Base-by-base conservation (phyloP, 2,888 invertebrate species). In the Ormyrus labotus region DNA sequence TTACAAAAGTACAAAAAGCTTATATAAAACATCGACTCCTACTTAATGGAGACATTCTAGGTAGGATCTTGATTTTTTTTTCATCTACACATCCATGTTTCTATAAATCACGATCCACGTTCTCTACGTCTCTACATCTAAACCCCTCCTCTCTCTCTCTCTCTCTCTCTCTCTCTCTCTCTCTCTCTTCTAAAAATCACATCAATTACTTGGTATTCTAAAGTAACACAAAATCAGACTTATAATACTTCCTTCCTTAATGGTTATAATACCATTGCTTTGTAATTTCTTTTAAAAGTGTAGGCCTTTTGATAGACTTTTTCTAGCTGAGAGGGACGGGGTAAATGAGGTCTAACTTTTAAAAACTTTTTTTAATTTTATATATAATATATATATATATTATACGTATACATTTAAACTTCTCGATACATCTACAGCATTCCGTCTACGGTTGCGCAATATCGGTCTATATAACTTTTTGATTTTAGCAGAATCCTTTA, bases 1-100 rank as follows among this genome's bases (percentile, higher is more conserved):
- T 90, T 90, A 90, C 90, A 90, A 90, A 90, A 90, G 87, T 90
- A 90, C 90, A 90, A 90, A 90, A 90, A 89, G 87, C 87, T 89
- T 88, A 88, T 84, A 86, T 84, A 89, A 90, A 89, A 89, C 88
- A 88, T 88, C 84, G 85, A 87, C 84, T 79, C 51, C 77, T 79
- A 76, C 51, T 5, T 60, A 72, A 64, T 50, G 70, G n/a, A 69
- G 64, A 75, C 11, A 69, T 48, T 47, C 57, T 10, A 19, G 53
- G 45, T 1, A 63, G 60, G 67, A 76, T 76, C 13, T 34, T 5
- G 19, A 34, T 1, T 34, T 65, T 61, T 70, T 64, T 69, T 65
- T 58, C 60, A 60, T 65, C 79, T 77, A 79, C 58, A 79, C 65
- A 73, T 79, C 11, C n/a, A 70, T 58, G 4, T 77, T 64, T 72